phyloP scores from a whole-genome alignment of 1,140 invertebrate genomes.

The Musca vetustissima region DNA sequence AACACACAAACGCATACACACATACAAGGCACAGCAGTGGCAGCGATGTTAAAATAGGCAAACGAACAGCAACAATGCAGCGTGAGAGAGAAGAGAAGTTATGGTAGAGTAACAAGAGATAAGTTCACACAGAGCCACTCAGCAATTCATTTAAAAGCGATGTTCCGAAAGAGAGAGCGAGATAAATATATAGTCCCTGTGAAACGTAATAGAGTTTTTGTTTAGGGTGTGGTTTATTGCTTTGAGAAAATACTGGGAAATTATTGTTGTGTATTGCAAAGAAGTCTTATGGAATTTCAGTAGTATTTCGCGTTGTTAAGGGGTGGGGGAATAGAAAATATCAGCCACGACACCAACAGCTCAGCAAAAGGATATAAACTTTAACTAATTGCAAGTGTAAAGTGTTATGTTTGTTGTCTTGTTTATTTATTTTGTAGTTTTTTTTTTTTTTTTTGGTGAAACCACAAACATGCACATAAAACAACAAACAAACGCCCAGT shows the following conservation, averaged over 20 bases:
- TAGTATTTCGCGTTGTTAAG: too few species aligned
- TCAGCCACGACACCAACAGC: not conserved
- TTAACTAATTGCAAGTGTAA: not conserved
- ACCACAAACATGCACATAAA: not conserved
- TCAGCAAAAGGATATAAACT: not conserved
- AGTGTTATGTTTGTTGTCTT: slow-evolving; percentile 3
- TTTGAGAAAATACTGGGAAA: slow-evolving; percentile 27
- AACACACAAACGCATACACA: slow-evolving; percentile 15
- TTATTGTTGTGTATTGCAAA: slow-evolving; percentile 6
- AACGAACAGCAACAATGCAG: not conserved
- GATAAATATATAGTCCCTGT: too few species aligned
- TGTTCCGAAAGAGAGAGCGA: too few species aligned
- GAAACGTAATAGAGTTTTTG: not conserved
- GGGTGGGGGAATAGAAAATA: not conserved
- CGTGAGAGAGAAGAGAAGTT: not conserved
- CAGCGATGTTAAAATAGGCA: slow-evolving; percentile 39
- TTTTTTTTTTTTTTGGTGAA: too few species aligned
- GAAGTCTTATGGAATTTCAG: too few species aligned
- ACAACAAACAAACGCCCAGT: not conserved
- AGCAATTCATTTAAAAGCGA: not conserved
- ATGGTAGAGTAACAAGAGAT: not conserved
- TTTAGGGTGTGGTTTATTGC: slow-evolving; percentile 27
- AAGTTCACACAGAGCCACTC: not conserved
- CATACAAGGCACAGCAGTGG: slow-evolving; percentile 23
- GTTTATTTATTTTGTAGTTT: not conserved